phyloP scores from a whole-genome alignment of 2,797 vertebrate species.

The Corythornis leucogaster region DNA sequence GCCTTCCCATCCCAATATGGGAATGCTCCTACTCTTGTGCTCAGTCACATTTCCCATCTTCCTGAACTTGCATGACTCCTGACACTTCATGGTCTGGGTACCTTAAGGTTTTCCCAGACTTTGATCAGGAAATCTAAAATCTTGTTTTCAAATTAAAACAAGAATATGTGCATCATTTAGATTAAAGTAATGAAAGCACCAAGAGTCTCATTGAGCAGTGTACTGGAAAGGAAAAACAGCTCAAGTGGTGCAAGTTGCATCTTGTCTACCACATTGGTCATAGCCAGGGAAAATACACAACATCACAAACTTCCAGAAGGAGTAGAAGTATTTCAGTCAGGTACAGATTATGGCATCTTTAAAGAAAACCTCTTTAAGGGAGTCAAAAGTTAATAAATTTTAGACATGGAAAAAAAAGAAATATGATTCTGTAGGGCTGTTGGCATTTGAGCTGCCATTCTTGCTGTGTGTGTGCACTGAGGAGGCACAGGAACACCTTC shows the following conservation, averaged over 20 bases:
- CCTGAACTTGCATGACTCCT: neutral
- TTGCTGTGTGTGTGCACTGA: neutral
- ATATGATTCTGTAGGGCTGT: neutral
- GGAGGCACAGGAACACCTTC: neutral
- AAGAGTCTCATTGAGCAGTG: neutral
- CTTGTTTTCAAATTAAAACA: neutral
- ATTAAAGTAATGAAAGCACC: neutral
- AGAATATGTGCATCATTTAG: neutral
- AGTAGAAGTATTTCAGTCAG: neutral
- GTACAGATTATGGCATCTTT: neutral
- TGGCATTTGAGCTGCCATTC: neutral
- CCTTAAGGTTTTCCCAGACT: neutral
- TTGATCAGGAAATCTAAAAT: neutral
- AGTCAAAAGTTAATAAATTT: neutral
- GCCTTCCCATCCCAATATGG: neutral
- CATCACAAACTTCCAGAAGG: neutral
- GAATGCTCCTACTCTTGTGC: neutral
- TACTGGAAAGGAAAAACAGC: neutral
- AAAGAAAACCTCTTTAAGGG: neutral
- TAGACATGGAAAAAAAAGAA: neutral
- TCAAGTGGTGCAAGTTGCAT: neutral
- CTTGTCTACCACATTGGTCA: neutral
- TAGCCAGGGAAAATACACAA: neutral
- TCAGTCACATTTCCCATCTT: neutral
- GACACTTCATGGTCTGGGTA: neutral